Base-by-base conservation (phyloP, 2,888 invertebrate species). In the Uropetala carovei region DNA sequence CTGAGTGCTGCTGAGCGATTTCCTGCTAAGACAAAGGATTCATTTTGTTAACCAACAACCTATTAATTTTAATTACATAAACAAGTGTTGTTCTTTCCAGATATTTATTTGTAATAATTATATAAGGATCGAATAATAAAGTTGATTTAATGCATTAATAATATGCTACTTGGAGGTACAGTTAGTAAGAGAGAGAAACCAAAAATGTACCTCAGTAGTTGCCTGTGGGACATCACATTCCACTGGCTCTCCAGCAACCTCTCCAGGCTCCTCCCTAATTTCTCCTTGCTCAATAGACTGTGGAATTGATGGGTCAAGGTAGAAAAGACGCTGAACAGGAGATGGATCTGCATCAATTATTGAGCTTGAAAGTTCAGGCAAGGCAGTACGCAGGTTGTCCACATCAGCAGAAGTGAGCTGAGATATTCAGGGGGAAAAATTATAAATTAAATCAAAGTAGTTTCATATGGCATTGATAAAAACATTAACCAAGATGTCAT, bases 311-410 rank as follows among this genome's bases (percentile, higher is more conserved):
- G 89, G 89, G 43, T 22, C 89, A 64, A 89, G 89, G 43, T 96
- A 95, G 94, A 98, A 98, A 95, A 98, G 97, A 94, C 97, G 97
- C 92, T 97, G 96, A 92, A 97, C 96, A 91, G 96, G 95, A 86
- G 96, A 96, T 95, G 97, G 96, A 94, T 98, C 97, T 85, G 97
- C 97, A 92, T 96, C 95, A 4, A 97, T 96, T 89, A 98, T 95
- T 93, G 96, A 96, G 14, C 96, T 95, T 0, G 97, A 96, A 83
- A 98, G 95, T 92, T 97, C 96, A 0, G 98, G 98, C 93, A 98
- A 95, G 92, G 96, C 95, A 10, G 95, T 95, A 18, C 96, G 96
- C 56, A 98, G 95, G 86, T 96, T 95, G 92, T 97, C 96, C 82
- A 98, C 96, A 94, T 98, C 95, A 59, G 95, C 95, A 56, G 94